Conservation (phyloP, 2,888 invertebrate genomes). For the Thera obeliscata region DNA sequence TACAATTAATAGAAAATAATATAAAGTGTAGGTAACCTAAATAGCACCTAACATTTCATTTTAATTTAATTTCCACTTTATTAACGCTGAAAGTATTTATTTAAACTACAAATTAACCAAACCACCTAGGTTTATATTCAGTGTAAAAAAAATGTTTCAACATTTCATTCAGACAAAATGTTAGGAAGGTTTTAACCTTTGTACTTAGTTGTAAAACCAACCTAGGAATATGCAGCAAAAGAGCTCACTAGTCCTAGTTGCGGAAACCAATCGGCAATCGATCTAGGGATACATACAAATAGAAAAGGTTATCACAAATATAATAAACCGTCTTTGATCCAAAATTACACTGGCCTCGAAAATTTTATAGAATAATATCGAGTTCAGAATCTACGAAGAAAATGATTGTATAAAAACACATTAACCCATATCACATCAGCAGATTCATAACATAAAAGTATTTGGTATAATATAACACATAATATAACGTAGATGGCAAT, state of each 20-base stretch:
- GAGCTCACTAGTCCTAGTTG: too few species aligned
- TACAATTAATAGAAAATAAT: too few species aligned
- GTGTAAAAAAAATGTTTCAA: too few species aligned
- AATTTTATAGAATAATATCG: constrained; percentile 16
- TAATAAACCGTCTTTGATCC: neutral
- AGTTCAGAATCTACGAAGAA: constrained; percentile 23
- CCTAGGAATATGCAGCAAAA: too few species aligned
- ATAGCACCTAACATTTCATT: neutral
- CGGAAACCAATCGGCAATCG: too few species aligned
- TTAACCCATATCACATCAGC: constrained; percentile 37
- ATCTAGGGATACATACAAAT: too few species aligned
- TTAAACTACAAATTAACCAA: neutral
- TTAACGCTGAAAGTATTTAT: neutral
- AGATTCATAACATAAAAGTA: constrained; percentile 43
- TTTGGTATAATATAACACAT: constrained; percentile 54
- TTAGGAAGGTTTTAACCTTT: too few species aligned
- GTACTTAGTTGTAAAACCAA: too few species aligned
- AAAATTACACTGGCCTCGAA: constrained; percentile 22
- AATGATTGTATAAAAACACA: constrained; percentile 50
- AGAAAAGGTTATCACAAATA: too few species aligned
- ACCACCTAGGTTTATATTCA: neutral
- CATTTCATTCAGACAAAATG: too few species aligned
- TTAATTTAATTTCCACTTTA: neutral
- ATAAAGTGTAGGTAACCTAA: neutral
- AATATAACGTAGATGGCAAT: constrained; percentile 50